phyloP scores from a whole-genome alignment of 1,140 invertebrate genomes.

The Nephotettix cincticeps region DNA sequence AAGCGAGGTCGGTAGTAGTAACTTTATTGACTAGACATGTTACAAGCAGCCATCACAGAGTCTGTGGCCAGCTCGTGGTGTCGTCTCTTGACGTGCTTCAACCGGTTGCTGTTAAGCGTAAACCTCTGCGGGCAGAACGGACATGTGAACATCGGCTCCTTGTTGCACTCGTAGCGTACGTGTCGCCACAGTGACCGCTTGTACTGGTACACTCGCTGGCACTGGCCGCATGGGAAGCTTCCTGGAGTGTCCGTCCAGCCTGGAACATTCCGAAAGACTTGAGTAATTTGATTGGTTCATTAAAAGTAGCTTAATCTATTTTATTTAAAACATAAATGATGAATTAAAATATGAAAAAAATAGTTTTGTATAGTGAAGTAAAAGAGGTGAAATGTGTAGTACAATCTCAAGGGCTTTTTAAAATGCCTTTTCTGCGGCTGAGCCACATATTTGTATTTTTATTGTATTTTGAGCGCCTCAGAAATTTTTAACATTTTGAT shows the following conservation, averaged over 20 bases:
- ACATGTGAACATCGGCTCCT: conserved; percentile 45
- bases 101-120: conserved; percentile 25
- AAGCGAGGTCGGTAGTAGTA: too few species aligned
- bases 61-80: conserved; percentile 3
- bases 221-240: conserved; percentile 17
- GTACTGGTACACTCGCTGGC: conserved; percentile 32
- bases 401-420: too few species aligned
- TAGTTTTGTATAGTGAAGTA: too few species aligned
- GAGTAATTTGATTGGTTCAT: neutral
- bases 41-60: too few species aligned
- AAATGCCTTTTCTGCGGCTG: too few species aligned
- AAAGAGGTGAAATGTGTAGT: too few species aligned
- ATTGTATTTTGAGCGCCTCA: too few species aligned
- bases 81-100: conserved; percentile 6
- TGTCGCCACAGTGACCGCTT: conserved; percentile 31
- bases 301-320: neutral
- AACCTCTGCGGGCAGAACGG: conserved; percentile 34
- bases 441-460: too few species aligned
- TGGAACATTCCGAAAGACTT: too few species aligned
- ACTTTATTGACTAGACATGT: conserved; percentile 17
- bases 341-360: too few species aligned
- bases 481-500: too few species aligned
- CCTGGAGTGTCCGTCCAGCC: neutral
- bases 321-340: too few species aligned
- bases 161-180: conserved; percentile 50